Evolutionary conservation across 1,140 invertebrate genomes (phyloP).

Genomic region (Anastrepha obliqua): DNA sequence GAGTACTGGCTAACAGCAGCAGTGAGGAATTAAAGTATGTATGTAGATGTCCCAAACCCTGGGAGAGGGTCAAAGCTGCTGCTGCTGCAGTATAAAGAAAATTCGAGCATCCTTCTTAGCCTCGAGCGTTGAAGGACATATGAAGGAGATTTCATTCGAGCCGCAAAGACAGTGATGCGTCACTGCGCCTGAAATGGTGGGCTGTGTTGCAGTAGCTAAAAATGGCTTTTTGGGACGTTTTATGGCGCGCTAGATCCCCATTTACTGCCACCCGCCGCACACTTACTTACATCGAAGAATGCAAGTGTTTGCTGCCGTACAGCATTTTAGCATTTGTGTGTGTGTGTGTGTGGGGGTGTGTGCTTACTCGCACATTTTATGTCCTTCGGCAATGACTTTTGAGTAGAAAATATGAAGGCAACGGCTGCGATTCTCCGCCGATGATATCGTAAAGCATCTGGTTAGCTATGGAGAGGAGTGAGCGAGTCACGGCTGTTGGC

Average conservation of each 20-base stretch:
- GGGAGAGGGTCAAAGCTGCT: neutral
- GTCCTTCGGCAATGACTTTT: conserved; percentile 51
- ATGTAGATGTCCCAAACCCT: neutral
- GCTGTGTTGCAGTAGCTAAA: conserved; percentile 42
- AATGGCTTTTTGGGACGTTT: conserved; percentile 51
- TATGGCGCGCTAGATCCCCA: conserved; percentile 26
- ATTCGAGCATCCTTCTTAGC: conserved; percentile 48
- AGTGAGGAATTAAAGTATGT: neutral
- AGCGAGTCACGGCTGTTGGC: neutral
- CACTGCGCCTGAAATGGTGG: conserved; percentile 39
- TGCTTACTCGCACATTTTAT: conserved; percentile 18
- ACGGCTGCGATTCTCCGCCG: conserved; percentile 28
- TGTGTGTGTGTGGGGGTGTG: neutral
- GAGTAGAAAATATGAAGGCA: conserved; percentile 51
- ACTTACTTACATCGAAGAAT: neutral
- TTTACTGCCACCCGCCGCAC: neutral
- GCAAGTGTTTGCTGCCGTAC: neutral
- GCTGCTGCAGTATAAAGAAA: neutral
- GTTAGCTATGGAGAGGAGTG: neutral
- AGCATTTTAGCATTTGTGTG: neutral
- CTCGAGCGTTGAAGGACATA: conserved; percentile 42
- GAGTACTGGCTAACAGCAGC: neutral
- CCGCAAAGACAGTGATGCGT: conserved; percentile 35
- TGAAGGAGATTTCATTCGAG: conserved; percentile 44
- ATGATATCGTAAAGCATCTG: conserved; percentile 27